phyloP scores from a whole-genome alignment of 2,888 invertebrate genomes.

The Desoria tigrina region DNA sequence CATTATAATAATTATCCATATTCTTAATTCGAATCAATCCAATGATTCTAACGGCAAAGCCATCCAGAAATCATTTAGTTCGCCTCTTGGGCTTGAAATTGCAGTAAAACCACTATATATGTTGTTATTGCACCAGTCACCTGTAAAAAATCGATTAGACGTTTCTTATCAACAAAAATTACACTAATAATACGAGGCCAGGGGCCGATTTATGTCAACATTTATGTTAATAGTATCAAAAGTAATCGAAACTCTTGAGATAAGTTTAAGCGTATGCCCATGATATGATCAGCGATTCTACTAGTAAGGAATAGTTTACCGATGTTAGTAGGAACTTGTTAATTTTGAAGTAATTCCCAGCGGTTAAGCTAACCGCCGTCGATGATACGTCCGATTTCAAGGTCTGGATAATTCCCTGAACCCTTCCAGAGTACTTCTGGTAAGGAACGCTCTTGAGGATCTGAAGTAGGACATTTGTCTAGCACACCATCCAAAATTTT shows the following conservation, averaged over 20 bases:
- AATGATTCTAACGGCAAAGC: no score
- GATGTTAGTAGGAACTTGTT: constrained; percentile 43
- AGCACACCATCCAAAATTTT: no score
- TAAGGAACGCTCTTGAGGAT: constrained; percentile 25
- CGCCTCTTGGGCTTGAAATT: constrained; percentile 27
- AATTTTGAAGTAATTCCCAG: constrained; percentile 43
- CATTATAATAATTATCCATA: no score
- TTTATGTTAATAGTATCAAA: no score
- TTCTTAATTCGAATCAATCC: no score
- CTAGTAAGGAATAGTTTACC: no score
- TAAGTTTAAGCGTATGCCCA: not conserved
- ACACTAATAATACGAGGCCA: no score
- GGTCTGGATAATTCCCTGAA: constrained; percentile 27
- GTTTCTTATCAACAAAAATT: not conserved
- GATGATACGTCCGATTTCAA: constrained; percentile 41
- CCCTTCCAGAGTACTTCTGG: constrained; percentile 18
- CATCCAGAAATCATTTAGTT: no score
- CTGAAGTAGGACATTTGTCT: no score
- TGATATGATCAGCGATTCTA: no score
- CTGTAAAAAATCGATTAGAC: constrained; percentile 20
- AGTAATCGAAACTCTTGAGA: not conserved
- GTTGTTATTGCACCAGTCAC: constrained; percentile 37
- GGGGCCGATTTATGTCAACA: no score
- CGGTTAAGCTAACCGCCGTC: constrained; percentile 28
- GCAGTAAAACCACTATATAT: constrained; percentile 46